Conservation (phyloP, 2,888 invertebrate genomes). For the Globia sparganii region DNA sequence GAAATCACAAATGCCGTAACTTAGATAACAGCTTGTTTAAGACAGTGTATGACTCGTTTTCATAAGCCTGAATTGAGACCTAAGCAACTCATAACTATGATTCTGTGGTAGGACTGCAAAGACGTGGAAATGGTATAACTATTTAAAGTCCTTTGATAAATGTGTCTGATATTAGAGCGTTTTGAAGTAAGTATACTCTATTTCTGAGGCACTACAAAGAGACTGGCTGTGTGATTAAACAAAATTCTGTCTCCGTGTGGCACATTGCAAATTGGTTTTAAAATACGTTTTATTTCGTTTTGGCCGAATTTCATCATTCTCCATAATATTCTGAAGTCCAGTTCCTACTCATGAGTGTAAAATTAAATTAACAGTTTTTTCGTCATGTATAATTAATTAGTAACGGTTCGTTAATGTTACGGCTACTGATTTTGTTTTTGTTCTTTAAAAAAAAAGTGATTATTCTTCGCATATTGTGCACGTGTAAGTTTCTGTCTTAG, state of each 20-base stretch:
- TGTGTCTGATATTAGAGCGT: not conserved
- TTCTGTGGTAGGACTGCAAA: not conserved
- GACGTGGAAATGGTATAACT: not conserved
- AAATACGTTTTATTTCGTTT: slow-evolving; percentile 12
- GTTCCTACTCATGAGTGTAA: slow-evolving; percentile 20
- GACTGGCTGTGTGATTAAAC: not conserved
- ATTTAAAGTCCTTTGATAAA: slow-evolving; percentile 10
- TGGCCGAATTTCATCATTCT: slow-evolving; percentile 12
- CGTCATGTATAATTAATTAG: slow-evolving; percentile 56
- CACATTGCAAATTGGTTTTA: slow-evolving; percentile 4
- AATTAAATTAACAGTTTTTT: slow-evolving; percentile 37
- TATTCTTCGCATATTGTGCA: slow-evolving; percentile 33
- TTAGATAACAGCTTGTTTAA: not conserved
- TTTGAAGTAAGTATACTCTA: slow-evolving; percentile 2
- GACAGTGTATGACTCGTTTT: not conserved
- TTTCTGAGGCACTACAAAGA: slow-evolving; percentile 8
- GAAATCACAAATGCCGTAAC: not conserved
- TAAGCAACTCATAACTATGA: not conserved
- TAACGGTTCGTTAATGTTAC: slow-evolving; percentile 57
- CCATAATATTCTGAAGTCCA: slow-evolving; percentile 14
- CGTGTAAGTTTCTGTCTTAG: slow-evolving; percentile 1
- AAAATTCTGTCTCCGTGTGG: slow-evolving; percentile 2
- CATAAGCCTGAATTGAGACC: not conserved
- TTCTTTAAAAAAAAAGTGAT: slow-evolving; percentile 4
- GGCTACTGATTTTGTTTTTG: slow-evolving; percentile 47